Conservation (phyloP, 2,888 invertebrate genomes). For the Tribolium freemani region DNA sequence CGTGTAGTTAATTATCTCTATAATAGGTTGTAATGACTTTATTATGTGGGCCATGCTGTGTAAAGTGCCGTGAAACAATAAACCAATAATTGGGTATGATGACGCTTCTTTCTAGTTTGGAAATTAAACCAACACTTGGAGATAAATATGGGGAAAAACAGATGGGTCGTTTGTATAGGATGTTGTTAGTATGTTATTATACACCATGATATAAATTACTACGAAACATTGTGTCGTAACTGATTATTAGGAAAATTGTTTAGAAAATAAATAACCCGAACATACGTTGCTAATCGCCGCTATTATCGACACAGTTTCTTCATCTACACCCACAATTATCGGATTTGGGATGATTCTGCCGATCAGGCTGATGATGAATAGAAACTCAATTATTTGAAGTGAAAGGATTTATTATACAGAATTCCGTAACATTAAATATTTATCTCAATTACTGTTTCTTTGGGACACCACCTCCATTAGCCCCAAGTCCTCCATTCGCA, state of each 20-base stretch:
- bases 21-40: constrained; percentile 43
- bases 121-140: constrained; percentile 36
- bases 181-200: constrained; percentile 32
- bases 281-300: constrained; percentile 33
- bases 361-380: not conserved
- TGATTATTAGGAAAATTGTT: constrained; percentile 46
- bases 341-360: constrained; percentile 4
- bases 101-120: constrained; percentile 37
- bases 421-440: no score
- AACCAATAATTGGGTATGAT: constrained; percentile 36
- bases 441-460: not conserved
- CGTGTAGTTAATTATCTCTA: constrained; percentile 39
- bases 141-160: constrained; percentile 34
- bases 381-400: no score
- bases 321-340: constrained; percentile 38
- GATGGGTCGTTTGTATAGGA: constrained; percentile 31
- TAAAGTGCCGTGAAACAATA: constrained; percentile 42
- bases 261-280: constrained; percentile 43
- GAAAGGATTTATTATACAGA: no score
- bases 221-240: constrained; percentile 42
- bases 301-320: constrained; percentile 35
- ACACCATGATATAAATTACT: constrained; percentile 40
- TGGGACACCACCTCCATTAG: not conserved
- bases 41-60: constrained; percentile 30
- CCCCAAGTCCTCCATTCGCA: not conserved